These are phyloP conservation scores for Alfaro cultratus DNA, from an alignment of 2,797 vertebrate species.

Conservation along the genomic window DNA sequence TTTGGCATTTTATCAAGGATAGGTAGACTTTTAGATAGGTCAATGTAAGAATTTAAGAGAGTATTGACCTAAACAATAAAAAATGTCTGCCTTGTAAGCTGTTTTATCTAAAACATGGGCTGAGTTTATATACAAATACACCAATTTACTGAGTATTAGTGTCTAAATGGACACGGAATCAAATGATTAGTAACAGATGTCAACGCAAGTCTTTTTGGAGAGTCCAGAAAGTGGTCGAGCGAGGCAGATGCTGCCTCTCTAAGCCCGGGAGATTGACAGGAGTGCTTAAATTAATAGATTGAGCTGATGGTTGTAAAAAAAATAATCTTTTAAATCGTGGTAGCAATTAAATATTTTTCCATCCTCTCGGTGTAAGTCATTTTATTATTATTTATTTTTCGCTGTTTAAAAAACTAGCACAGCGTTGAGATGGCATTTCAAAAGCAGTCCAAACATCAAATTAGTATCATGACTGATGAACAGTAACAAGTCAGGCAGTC, in stretches of 20 bases:
- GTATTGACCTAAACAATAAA: neutral
- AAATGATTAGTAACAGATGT: constrained; percentile 72
- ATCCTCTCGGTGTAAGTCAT: constrained; percentile 67
- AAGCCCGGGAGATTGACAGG: constrained; percentile 60
- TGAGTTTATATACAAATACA: constrained; percentile 20
- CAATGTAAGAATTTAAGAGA: neutral
- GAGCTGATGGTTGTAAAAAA: constrained; percentile 58
- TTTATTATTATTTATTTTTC: constrained; percentile 62
- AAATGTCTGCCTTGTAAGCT: neutral
- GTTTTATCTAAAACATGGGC: constrained; percentile 16
- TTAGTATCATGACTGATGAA: constrained; percentile 54
- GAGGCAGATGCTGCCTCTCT: constrained; percentile 68
- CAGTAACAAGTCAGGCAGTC: constrained; percentile 49
- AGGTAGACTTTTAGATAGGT: neutral
- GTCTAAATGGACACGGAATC: constrained; percentile 54
- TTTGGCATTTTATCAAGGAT: neutral
- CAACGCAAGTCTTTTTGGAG: constrained; percentile 65
- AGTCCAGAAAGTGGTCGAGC: constrained; percentile 53
- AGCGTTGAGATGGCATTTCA: constrained; percentile 55
- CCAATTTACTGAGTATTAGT: constrained; percentile 23
- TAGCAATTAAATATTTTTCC: constrained; percentile 69
- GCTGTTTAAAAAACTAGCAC: constrained; percentile 51
- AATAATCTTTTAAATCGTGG: constrained; percentile 65
- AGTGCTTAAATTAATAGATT: constrained; percentile 73
- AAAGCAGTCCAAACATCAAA: constrained; percentile 71